Conservation (phyloP, 2,113 vertebrate species). For the Choloepus hoffmanni region DNA sequence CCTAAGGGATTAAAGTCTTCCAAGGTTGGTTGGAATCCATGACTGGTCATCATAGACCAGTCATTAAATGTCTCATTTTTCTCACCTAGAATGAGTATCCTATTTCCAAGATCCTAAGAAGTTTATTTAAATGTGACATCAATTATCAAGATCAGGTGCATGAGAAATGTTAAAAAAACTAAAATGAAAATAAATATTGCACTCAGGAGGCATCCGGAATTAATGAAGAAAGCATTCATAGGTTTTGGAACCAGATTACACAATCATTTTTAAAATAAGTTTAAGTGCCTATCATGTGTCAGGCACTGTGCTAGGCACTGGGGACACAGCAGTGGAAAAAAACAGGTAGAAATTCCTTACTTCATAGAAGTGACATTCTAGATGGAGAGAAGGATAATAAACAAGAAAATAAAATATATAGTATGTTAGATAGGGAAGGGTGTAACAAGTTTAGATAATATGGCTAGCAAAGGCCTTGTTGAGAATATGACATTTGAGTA, state of each 20-base stretch:
- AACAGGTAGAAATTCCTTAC: background rate
- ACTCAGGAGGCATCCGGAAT: background rate
- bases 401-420: background rate
- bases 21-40: background rate
- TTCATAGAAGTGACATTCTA: background rate
- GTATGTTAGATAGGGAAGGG: background rate
- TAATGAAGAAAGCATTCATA: background rate
- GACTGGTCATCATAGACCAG: background rate
- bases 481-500: conserved; percentile 29
- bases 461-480: background rate
- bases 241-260: conserved; percentile 11
- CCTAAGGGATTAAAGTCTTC: background rate
- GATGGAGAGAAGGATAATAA: background rate
- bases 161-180: conserved; percentile 1
- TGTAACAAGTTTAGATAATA: background rate
- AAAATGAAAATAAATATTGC: conserved; percentile 13
- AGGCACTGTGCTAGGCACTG: background rate
- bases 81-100: conserved; percentile 4
- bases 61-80: conserved; percentile 31
- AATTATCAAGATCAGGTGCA: background rate
- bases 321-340: background rate
- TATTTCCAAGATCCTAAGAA: conserved; percentile 23
- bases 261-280: background rate
- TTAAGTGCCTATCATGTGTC: background rate
- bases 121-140: conserved; percentile 16